Evolutionary conservation across 2,113 vertebrate species (phyloP).

Genomic region (Phalacrocorax brasilianus): DNA sequence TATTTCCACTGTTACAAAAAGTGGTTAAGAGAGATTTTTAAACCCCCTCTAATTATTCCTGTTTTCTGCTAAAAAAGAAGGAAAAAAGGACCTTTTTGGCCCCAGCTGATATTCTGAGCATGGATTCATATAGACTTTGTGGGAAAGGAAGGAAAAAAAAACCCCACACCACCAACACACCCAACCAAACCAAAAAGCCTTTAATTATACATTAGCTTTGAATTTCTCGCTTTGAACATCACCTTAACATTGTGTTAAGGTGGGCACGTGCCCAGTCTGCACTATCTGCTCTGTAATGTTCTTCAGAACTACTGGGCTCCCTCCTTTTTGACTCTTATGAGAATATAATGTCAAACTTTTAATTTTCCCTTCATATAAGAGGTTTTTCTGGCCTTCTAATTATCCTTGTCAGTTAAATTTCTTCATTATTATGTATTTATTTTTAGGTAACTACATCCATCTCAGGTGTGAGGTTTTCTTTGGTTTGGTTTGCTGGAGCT

Average conservation of each 20-base stretch:
- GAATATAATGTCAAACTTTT: not conserved
- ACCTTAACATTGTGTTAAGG: not conserved
- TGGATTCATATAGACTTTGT: not conserved
- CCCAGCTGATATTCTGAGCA: not conserved
- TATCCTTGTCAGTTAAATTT: not conserved
- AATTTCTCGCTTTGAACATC: not conserved
- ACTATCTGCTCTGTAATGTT: fast-evolving
- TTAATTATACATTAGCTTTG: not conserved
- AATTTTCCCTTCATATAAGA: not conserved
- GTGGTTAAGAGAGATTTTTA: not conserved
- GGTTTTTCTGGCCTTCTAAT: not conserved
- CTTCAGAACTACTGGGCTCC: not conserved
- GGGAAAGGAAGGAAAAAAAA: not conserved
- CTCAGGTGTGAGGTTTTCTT: not conserved
- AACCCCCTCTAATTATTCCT: not conserved
- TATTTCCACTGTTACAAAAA: not conserved
- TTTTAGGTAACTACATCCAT: not conserved
- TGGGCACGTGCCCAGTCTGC: too few species aligned
- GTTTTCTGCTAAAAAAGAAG: not conserved
- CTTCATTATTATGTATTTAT: not conserved
- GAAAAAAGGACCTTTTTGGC: not conserved
- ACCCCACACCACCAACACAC: not conserved
- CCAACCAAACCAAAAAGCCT: not conserved
- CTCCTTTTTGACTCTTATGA: not conserved
- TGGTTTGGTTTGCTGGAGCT: not conserved